These are phyloP conservation scores for Neotoma lepida DNA, from an alignment of 2,113 vertebrate genomes.

Conservation along the genomic window DNA sequence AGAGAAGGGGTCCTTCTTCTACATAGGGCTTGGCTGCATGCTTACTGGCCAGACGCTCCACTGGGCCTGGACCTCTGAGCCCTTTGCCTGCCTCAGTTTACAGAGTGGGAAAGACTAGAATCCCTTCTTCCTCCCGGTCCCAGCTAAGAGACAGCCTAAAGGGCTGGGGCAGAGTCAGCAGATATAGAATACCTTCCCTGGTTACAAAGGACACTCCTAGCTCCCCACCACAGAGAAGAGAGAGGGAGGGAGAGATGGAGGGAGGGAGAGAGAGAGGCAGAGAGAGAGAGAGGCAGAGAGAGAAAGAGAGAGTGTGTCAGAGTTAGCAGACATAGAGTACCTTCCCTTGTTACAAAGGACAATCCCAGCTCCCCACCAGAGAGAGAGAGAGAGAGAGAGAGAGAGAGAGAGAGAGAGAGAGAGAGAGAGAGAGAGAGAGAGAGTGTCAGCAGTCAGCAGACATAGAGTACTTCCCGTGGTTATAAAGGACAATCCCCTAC, in stretches of 20 bases:
- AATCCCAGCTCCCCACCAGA: too few species aligned
- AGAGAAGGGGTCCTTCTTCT: not conserved
- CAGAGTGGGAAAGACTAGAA: not conserved
- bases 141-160: not conserved
- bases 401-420: too few species aligned
- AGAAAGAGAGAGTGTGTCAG: not conserved
- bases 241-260: not conserved
- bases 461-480: too few species aligned
- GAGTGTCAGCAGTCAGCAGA: too few species aligned
- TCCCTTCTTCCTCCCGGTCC: not conserved
- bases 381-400: too few species aligned
- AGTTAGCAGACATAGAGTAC: too few species aligned
- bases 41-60: not conserved
- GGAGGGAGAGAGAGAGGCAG: not conserved
- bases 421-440: not conserved
- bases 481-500: too few species aligned
- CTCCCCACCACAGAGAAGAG: not conserved
- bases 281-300: not conserved
- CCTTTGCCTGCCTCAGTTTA: not conserved
- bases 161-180: not conserved
- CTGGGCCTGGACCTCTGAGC: not conserved
- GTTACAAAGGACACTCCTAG: not conserved
- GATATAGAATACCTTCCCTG: not conserved
- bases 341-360: too few species aligned
- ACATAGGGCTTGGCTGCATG: not conserved